These are phyloP conservation scores for Tetrax tetrax DNA, from an alignment of 2,113 vertebrate species.

Conservation along the genomic window DNA sequence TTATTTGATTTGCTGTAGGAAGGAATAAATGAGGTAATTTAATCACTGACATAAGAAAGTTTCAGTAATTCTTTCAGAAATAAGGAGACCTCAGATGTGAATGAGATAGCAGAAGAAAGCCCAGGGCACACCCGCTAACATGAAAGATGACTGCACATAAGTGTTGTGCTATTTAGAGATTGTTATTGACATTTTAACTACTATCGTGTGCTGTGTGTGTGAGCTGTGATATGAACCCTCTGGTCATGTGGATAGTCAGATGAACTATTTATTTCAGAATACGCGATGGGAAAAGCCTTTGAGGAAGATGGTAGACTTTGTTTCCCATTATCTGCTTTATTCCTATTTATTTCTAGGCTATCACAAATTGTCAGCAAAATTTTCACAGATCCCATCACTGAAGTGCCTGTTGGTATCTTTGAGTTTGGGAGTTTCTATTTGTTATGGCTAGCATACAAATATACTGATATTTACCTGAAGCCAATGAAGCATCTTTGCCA, in stretches of 20 bases:
- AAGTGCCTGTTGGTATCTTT: not conserved
- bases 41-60: slow-evolving; percentile 34
- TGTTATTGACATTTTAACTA: slow-evolving; percentile 33
- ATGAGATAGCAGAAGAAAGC: not conserved
- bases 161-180: not conserved
- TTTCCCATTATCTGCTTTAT: not conserved
- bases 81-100: slow-evolving; percentile 20
- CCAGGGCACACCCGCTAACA: not conserved
- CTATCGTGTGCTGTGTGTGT: not conserved
- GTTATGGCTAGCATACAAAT: not conserved
- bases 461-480: not conserved
- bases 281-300: not conserved
- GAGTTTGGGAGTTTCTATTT: not conserved
- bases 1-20: slow-evolving; percentile 66
- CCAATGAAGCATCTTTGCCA: not conserved
- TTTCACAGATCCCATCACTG: not conserved
- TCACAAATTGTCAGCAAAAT: not conserved
- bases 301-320: not conserved
- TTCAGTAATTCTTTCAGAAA: slow-evolving; percentile 45
- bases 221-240: not conserved
- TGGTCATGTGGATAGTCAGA: not conserved
- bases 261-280: not conserved
- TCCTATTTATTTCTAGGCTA: not conserved
- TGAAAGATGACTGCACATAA: not conserved
- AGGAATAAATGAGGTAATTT: slow-evolving; percentile 47